Percentiles rank a stretch among this genome's conserved stretches.
phyloP scores from a whole-genome alignment of 2,888 invertebrate genomes.

The Diarsia rubi region DNA sequence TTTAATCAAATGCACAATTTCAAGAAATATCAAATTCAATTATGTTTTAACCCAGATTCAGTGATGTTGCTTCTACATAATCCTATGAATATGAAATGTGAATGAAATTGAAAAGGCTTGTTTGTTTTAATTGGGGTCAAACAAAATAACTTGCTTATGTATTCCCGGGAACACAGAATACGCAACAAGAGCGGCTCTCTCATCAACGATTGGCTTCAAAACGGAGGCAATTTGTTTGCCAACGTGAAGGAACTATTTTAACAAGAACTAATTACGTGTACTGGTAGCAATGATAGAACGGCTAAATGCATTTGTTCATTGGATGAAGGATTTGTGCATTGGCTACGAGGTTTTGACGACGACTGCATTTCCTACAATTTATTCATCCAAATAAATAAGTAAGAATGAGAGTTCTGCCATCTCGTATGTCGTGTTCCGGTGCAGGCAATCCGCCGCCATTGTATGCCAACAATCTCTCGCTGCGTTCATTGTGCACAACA shows the following conservation, averaged over 20 bases:
- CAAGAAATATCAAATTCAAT: not conserved
- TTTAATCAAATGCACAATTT: not conserved
- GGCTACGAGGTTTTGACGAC: not conserved
- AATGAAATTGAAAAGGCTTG: slow-evolving; percentile 6
- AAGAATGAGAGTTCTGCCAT: not conserved
- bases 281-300: not conserved
- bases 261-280: slow-evolving; percentile 2
- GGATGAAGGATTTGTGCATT: not conserved
- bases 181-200: not conserved
- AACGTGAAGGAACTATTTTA: slow-evolving; percentile 18
- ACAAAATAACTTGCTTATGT: not conserved
- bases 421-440: not conserved
- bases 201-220: slow-evolving; percentile 17
- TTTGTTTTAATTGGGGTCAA: slow-evolving; percentile 7
- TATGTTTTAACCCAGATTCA: not conserved
- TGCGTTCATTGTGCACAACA: slow-evolving; percentile 14
- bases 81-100: not conserved
- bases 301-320: too few species aligned
- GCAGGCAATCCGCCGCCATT: slow-evolving; percentile 1
- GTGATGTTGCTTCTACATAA: not conserved
- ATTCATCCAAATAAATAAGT: not conserved
- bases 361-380: not conserved
- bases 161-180: not conserved
- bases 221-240: slow-evolving; percentile 28
- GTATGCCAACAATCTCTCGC: slow-evolving; percentile 25